Percentiles rank a stretch among this genome's conserved stretches.
Evolutionary conservation across 2,888 invertebrate genomes (phyloP).

Genomic region (Dryomyza anilis): DNA sequence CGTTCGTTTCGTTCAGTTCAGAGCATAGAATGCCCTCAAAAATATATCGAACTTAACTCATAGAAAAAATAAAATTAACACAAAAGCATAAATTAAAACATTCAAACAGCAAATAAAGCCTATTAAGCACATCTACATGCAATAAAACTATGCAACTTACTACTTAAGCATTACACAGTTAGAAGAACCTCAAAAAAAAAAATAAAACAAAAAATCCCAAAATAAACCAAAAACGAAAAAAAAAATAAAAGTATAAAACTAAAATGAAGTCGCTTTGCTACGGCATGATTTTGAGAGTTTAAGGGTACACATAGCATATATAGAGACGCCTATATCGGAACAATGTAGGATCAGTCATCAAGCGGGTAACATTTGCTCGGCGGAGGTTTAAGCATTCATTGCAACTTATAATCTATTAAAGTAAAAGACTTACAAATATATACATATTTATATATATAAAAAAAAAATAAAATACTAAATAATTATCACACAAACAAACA

Average conservation of each 20-base stretch:
- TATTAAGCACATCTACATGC: conserved; percentile 13
- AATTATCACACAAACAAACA: background rate
- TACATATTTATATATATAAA: conserved; percentile 4
- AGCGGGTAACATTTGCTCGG: background rate
- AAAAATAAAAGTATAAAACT: conserved; percentile 12
- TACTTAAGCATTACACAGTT: conserved; percentile 32
- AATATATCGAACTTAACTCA: conserved; percentile 1
- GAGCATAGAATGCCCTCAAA: too few relatives aligned
- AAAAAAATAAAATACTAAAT: background rate
- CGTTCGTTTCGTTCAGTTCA: too few relatives aligned
- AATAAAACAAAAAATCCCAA: background rate
- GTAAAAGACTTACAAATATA: conserved; percentile 14
- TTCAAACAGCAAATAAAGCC: background rate
- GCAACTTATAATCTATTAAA: conserved; percentile 18
- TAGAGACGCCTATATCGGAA: conserved; percentile 27
- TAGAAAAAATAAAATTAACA: background rate
- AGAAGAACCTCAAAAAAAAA: too few relatives aligned
- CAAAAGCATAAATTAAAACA: background rate
- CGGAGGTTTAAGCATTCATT: background rate
- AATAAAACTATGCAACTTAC: conserved; percentile 28
- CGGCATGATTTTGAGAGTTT: conserved; percentile 25
- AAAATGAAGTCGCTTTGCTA: conserved; percentile 29
- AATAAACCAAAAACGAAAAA: conserved; percentile 29
- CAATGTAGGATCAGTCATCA: background rate
- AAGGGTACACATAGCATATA: conserved; percentile 15